These are phyloP conservation scores for Aphis craccivora DNA, from an alignment of 1,140 invertebrate genomes.

Conservation along the genomic window DNA sequence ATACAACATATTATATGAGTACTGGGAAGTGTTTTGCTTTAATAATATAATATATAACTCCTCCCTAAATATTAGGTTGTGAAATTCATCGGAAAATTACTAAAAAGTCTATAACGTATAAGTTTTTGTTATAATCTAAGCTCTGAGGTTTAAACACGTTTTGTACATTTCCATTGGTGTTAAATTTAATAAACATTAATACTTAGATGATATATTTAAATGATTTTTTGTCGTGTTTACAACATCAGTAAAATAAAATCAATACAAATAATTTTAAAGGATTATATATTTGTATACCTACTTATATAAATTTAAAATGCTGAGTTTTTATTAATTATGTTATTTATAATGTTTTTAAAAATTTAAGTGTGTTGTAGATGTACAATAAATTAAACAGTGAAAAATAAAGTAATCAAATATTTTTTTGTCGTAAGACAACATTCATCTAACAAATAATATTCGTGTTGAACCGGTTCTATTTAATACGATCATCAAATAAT, in stretches of 20 bases:
- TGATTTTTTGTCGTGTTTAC: too few relatives aligned
- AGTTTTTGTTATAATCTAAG: neutral
- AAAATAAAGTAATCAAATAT: slow-evolving; percentile 10
- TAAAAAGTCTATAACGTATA: neutral
- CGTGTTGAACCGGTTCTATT: slow-evolving; percentile 24
- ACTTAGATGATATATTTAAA: too few relatives aligned
- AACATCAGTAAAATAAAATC: neutral
- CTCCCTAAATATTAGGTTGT: neutral
- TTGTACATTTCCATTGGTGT: too few relatives aligned
- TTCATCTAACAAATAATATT: slow-evolving; percentile 13
- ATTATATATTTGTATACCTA: too few relatives aligned
- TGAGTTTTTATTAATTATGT: too few relatives aligned
- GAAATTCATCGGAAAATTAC: neutral
- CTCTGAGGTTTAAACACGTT: too few relatives aligned
- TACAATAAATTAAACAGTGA: neutral
- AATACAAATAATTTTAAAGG: too few relatives aligned
- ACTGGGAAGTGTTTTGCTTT: neutral
- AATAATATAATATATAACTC: neutral
- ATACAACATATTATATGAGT: neutral
- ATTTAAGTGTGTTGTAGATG: neutral
- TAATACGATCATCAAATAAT: slow-evolving; percentile 17
- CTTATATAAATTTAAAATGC: too few relatives aligned
- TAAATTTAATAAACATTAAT: neutral
- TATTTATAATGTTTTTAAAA: neutral
- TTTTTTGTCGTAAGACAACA: neutral